Evolutionary conservation across 2,797 vertebrate genomes (phyloP), one percentile per base, ranked within the genome.

Genomic region (Xiphorhynchus erythropygius): DNA sequence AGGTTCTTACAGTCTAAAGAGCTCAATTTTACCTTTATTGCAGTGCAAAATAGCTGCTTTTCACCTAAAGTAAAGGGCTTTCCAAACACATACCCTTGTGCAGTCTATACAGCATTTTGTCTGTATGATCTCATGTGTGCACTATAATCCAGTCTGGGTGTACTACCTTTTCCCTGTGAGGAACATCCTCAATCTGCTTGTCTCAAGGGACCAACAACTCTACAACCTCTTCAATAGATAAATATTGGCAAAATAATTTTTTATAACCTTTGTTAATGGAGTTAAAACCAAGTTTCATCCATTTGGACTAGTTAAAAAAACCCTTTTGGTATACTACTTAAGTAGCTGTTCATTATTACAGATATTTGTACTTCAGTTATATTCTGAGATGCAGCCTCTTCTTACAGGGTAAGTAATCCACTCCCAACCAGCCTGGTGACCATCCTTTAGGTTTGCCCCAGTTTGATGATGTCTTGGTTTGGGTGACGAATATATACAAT

Each of bases 91-190:
- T 23, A 14, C 8, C 5, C 23, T 62, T 46, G 11, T 46, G 42
- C 7, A 56, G 22, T 39, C 8, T 46, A 1, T 59, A 63, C 15
- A 80, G n/a, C 14, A 35, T 39, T 62, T 57, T 30, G 13, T 63
- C 23, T 57, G 3, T 47, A 10, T 35, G 42, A 83, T 55, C 30
- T n/a, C 39, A 13, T 3, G 0, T 42, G 10, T 2, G 1, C 16
- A 24, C 12, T 24, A 18, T n/a, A 57, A 46, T 19, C 17, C 27
- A 53, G 35, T 9, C 18, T 42, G 35, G 13, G 24, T 59, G 24
- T 30, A 30, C 18, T 69, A 19, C 21, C 7, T 53, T 62, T 57
- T 24, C 15, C 39, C 41, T 47, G 16, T 68, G 46, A 62, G 7
- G 18, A 21, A 49, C 39, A 65, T 10, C 7, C 39, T 18, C 37